Base-by-base conservation (phyloP, 2,797 vertebrate genomes). In the Syndactyla subalaris region DNA sequence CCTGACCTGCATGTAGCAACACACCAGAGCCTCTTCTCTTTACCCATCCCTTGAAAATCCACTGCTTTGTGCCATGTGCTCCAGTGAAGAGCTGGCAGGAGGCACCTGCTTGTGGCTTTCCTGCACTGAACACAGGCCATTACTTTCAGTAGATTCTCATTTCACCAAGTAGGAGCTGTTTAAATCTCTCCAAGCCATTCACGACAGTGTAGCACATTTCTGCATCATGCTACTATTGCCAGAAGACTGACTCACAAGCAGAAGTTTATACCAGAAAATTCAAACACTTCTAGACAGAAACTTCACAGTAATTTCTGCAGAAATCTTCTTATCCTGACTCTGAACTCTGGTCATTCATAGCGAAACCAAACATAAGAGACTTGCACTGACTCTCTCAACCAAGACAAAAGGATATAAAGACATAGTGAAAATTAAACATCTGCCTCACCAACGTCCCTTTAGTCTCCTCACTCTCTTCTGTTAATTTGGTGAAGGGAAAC, bases 121-220 rank as follows among this genome's bases (percentile, higher is more conserved):
- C 46, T 0, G 0, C 26, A 30, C 39, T 5, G 9, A 71, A 52
- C 14, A 24, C 0, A 0, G 34, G 23, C 11, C 7, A 8, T 16
- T 34, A 12, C 32, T 51, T 77, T 13, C 57, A 26, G 7, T 0
- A 5, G 9, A 19, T 24, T 74, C 32, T 4, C 3, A 26, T 36
- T 48, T 41, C 76, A 41, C n/a, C 55, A 55, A 3, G 18, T 1
- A 3, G 9, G 4, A 21, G 48, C 26, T 58, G 27, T 65, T 72
- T 18, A 39, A 48, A 36, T 20, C 34, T 65, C 49, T 17, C 22
- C 14, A 36, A 67, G 34, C 3, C 14, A 6, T 57, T 70, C 57
- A 32, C 8, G 24, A 62, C 29, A 48, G 18, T 0, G 6, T 12
- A 34, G 49, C 2, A 1, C 14, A 38, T 51, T 85, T 72, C 72